phyloP scores from a whole-genome alignment of 2,888 invertebrate species.

The Vesta saturnalis region DNA sequence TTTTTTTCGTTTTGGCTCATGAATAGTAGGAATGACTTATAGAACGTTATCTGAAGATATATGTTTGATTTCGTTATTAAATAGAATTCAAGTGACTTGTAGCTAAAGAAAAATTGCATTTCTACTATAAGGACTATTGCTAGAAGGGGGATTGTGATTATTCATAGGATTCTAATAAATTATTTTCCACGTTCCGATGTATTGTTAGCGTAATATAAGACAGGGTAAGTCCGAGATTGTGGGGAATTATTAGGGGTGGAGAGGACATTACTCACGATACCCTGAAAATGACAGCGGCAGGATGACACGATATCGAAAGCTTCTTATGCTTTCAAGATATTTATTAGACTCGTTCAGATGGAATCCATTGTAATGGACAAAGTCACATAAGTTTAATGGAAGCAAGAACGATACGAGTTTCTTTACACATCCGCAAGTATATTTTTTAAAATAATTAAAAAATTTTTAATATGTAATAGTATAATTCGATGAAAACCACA shows the following conservation, averaged over 20 bases:
- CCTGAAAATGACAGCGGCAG: conserved; percentile 56
- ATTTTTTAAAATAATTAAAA: conserved; percentile 12
- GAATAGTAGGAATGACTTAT: conserved; percentile 25
- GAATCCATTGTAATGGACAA: conserved; percentile 37
- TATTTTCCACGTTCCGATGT: not conserved
- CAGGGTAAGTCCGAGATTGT: conserved; percentile 27
- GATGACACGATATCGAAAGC: conserved; percentile 55
- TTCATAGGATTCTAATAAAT: conserved; percentile 3
- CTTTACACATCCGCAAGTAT: not conserved
- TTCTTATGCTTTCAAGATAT: conserved; percentile 54
- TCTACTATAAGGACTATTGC: not conserved
- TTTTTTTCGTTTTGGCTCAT: conserved; percentile 20
- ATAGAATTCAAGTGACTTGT: conserved; percentile 20
- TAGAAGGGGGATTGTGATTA: not conserved
- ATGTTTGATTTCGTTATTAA: conserved; percentile 26
- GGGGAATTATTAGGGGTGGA: conserved; percentile 46
- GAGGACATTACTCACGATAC: conserved; percentile 55
- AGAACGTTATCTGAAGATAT: conserved; percentile 25
- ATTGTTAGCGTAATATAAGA: conserved; percentile 16
- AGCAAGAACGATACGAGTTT: not conserved
- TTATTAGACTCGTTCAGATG: conserved; percentile 51
- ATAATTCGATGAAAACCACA: conserved; percentile 61
- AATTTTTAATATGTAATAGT: conserved; percentile 50
- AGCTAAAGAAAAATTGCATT: too few relatives aligned
- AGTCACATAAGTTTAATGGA: conserved; percentile 19